Base-by-base conservation (phyloP, 2,888 invertebrate species). In the Spodoptera exigua region DNA sequence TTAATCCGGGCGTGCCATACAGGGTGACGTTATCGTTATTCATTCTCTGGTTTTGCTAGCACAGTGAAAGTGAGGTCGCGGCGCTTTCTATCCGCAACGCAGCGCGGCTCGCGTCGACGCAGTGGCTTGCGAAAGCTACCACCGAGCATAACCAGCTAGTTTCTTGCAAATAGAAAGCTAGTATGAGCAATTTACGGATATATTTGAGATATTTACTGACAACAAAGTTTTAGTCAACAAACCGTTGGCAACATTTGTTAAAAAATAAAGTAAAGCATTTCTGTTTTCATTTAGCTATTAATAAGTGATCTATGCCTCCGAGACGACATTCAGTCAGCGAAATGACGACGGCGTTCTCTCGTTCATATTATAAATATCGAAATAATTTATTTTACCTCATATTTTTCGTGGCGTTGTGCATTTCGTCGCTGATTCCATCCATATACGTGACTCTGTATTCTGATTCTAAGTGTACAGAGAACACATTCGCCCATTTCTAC, bases 61-160 rank as follows among this genome's bases (percentile, higher is more conserved):
- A 40, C 67, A 91, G 93, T 91, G 93, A 94, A 94, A 94, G 93
- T 93, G 92, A 91, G 93, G 91, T 90, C 91, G 87, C 82, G 70
- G 61, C 90, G 92, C 92, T 93, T 93, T 93, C 93, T 93, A 93
- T 91, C 86, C 89, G 90, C 88, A 73, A 83, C 61, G 68, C 68
- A 64, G 53, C 47, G 70, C 63, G 63, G 61, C 57, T 54, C 60
- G 67, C 57, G 27, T 16, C 60, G 49, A 47, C 53, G 67, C 64
- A 74, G 66, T 62, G 65, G 61, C 85, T 91, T 90, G 91, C 93
- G 92, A 93, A 93, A 93, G 90, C 87, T 74, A 68, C 81, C 66
- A 13, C 18, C 44, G 17, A 48, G 14, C 27, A 27, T 27, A 4
- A 51, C 64, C 60, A 48, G 40, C 64, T 27, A 27, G 27, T 7